Conservation (phyloP, 2,888 invertebrate species). For the Lathronympha strigana region DNA sequence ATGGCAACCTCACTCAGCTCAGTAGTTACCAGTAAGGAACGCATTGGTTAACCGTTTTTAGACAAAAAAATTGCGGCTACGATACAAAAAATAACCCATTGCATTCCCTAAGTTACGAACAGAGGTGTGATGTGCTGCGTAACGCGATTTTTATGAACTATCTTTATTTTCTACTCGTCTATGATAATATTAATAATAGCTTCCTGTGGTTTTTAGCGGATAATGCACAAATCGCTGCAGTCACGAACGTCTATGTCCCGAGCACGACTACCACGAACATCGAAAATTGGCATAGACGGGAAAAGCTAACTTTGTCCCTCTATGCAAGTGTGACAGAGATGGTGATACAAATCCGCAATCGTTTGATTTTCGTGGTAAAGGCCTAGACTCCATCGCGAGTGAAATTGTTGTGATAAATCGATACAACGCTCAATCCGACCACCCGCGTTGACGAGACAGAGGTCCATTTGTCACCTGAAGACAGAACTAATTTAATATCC, state of each 20-base stretch:
- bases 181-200: not conserved
- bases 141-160: not conserved
- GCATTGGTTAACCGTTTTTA: too few relatives aligned
- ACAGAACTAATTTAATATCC: slow-evolving; percentile 43
- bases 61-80: too few relatives aligned
- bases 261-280: too few relatives aligned
- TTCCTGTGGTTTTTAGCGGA: slow-evolving; percentile 50
- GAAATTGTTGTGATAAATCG: slow-evolving; percentile 73
- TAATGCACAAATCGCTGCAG: slow-evolving; percentile 50
- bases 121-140: not conserved
- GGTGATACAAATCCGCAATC: too few relatives aligned
- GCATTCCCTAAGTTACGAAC: too few relatives aligned
- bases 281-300: too few relatives aligned
- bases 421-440: slow-evolving; percentile 60
- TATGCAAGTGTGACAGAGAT: too few relatives aligned
- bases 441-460: slow-evolving; percentile 58
- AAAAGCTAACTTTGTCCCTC: too few relatives aligned
- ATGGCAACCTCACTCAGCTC: too few relatives aligned
- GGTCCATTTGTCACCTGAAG: slow-evolving; percentile 67
- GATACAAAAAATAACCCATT: too few relatives aligned
- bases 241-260: slow-evolving; percentile 56
- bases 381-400: slow-evolving; percentile 57
- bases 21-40: too few relatives aligned
- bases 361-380: too few relatives aligned
- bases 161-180: not conserved